Conservation (phyloP, 2,113 vertebrate species). For the Zonotrichia leucophrys region DNA sequence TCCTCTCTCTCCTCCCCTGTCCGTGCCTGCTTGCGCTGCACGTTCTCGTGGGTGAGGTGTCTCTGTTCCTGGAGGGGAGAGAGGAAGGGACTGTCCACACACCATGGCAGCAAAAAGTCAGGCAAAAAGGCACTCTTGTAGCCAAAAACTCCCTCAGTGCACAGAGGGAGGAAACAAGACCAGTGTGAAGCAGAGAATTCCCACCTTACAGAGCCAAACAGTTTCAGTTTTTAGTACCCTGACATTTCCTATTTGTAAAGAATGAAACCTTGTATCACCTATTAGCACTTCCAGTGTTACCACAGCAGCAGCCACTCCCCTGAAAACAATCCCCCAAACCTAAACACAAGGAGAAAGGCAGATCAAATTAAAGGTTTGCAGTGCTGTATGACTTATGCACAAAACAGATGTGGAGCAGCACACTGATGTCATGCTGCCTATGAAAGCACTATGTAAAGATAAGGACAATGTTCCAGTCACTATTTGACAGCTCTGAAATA, state of each 20-base stretch:
- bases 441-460: background rate
- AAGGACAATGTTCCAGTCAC: background rate
- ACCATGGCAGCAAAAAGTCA: background rate
- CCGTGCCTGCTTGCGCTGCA: background rate
- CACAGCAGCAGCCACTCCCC: background rate
- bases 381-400: background rate
- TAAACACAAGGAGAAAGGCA: background rate
- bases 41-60: background rate
- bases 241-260: background rate
- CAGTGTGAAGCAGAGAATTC: background rate
- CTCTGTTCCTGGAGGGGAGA: constrained; percentile 55
- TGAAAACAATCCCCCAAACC: background rate
- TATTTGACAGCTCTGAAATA: background rate
- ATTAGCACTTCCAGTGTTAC: background rate
- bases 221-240: background rate
- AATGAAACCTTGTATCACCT: background rate
- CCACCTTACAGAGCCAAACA: background rate
- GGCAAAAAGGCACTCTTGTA: background rate
- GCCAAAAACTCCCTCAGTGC: fast-evolving
- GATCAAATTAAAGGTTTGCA: background rate
- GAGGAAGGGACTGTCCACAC: background rate
- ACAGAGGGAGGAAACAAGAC: background rate
- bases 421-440: background rate
- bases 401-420: background rate
- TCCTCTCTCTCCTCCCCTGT: constrained; percentile 59